Base-by-base conservation (phyloP, 2,797 vertebrate species). In the Xenops minutus region DNA sequence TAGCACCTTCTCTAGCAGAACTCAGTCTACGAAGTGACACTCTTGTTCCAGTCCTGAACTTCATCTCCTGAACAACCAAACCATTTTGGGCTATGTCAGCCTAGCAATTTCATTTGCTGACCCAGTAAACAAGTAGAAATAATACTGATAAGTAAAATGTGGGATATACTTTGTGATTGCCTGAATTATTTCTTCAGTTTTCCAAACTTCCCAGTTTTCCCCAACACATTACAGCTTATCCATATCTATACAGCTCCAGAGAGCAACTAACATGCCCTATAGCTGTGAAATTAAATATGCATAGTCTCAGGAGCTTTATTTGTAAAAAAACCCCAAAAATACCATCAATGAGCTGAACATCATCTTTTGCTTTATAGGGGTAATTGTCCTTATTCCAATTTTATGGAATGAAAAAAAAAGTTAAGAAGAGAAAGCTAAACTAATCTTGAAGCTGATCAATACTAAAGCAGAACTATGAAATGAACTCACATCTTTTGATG, bases 361-460 rank as follows among this genome's bases (percentile, higher is more conserved):
- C 58, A 81, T 17, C 14, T 88, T 88, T 67, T 22, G 14, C 34
- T 86, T 84, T 76, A 56, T 12, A 34, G 17, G 6, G 8, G 5
- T 14, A 84, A 76, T 74, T 86, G 17, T 63, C 37, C 46, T 76
- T 84, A 49, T 41, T 75, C 6, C 32, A 1, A 46, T 49, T 81
- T 73, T 55, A 92, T 3, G 16, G 44, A 66, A 86, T 36, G 49
- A 74, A 85, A 61, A 63, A 77, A 85, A 61, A 77, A 62, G 3
- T 5, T 46, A 93, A 62, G 61, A 73, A 72, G 36, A 81, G 36
- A 56, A 77, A 77, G 44, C 27, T 61, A 73, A 89, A 79, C 41
- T 58, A n/a, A 91, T 89, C 59, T 71, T 49, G 72, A 93, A 74
- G 83, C 48, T 56, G 64, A 86, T 82, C 82, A 58, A 52, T 88